A percentile compares a stretch with the other conserved stretches of the same genome.
Conservation (phyloP, 2,113 vertebrate species). For the Podarcis raffonei region DNA sequence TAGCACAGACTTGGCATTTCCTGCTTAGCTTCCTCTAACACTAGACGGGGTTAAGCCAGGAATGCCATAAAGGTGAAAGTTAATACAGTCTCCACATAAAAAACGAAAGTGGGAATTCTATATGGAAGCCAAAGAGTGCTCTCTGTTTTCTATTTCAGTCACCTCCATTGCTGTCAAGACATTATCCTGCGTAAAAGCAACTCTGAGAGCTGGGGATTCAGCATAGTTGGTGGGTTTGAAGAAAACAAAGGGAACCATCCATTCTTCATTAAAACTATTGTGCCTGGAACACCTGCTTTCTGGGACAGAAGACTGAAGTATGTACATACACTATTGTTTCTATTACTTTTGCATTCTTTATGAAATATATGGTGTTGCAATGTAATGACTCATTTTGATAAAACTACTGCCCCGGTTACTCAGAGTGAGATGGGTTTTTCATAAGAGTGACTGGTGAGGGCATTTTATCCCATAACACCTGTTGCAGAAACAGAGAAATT, state of each 20-base stretch:
- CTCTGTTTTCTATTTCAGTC: slow-evolving; percentile 67
- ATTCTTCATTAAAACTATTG: slow-evolving; percentile 96
- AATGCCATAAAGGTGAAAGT: neutral
- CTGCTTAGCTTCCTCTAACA: neutral
- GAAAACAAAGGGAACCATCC: slow-evolving; percentile 90
- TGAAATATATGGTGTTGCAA: fast-evolving
- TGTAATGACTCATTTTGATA: fast-evolving
- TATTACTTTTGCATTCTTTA: neutral
- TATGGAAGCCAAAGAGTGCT: neutral
- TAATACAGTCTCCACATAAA: neutral
- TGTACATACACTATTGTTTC: slow-evolving; percentile 39
- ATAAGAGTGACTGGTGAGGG: neutral
- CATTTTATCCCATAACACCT: neutral
- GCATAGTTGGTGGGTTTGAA: slow-evolving; percentile 93
- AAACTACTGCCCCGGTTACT: neutral
- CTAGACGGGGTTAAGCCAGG: neutral
- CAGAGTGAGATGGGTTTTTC: neutral
- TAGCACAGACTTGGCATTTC: neutral
- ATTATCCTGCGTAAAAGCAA: slow-evolving; percentile 87
- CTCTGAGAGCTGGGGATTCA: slow-evolving; percentile 93
- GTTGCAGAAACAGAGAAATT: neutral
- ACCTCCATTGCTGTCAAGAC: slow-evolving; percentile 91
- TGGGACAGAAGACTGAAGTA: slow-evolving; percentile 90
- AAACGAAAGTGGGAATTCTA: neutral
- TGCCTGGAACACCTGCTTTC: slow-evolving; percentile 90